These are phyloP conservation scores for Drosophila bocki DNA, from an alignment of 1,140 invertebrate species.

Conservation along the genomic window DNA sequence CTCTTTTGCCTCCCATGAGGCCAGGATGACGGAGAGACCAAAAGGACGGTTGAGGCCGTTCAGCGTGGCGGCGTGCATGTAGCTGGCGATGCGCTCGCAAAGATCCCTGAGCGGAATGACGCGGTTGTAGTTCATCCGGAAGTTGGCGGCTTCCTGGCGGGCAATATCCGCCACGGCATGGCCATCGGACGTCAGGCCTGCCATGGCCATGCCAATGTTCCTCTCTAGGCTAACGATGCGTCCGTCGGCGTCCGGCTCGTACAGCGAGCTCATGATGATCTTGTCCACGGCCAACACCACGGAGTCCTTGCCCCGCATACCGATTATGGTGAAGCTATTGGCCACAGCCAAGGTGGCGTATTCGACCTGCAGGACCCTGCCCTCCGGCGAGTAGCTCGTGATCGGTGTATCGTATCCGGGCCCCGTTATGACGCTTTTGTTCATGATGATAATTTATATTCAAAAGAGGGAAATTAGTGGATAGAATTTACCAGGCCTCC, in stretches of 20 bases:
- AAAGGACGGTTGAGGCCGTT: constrained; percentile 98
- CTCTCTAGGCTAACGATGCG: constrained; percentile 97
- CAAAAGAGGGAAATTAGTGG: too few relatives aligned
- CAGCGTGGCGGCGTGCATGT: constrained; percentile 98
- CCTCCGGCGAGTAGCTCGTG: constrained; percentile 99
- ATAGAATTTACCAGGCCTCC: too few relatives aligned
- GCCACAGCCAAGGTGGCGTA: constrained; percentile 99
- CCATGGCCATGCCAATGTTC: constrained; percentile 97
- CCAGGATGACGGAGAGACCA: constrained; percentile 95
- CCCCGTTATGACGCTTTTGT: too few relatives aligned
- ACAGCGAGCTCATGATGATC: constrained; percentile 97
- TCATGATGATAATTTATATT: too few relatives aligned
- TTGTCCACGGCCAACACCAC: constrained; percentile 99
- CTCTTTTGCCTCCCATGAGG: constrained; percentile 91
- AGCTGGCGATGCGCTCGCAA: constrained; percentile 96
- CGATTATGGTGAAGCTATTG: constrained; percentile 98
- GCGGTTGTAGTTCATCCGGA: constrained; percentile 93
- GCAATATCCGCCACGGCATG: constrained; percentile 95
- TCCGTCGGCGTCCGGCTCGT: constrained; percentile 96
- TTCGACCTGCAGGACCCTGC: constrained; percentile 99
- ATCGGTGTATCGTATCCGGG: constrained; percentile 97
- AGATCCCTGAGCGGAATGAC: constrained; percentile 96
- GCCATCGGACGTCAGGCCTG: constrained; percentile 98
- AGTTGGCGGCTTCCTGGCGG: constrained; percentile 94
- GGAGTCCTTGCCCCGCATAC: constrained; percentile 97